These are phyloP conservation scores for Cheilosia soror DNA, from an alignment of 2,888 invertebrate genomes.

Conservation along the genomic window DNA sequence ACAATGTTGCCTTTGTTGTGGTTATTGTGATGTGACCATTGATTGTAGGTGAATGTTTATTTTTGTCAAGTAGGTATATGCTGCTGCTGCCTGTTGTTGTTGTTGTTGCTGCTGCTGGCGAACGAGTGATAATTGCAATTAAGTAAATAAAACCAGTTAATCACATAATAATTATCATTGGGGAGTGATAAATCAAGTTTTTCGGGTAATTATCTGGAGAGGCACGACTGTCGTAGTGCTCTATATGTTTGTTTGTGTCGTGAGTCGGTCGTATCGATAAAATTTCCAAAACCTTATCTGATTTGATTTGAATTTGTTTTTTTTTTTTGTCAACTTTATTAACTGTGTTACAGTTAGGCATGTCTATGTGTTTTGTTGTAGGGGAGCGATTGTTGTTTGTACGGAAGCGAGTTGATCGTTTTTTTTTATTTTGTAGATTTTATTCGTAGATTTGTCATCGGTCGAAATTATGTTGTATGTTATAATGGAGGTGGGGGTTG, in stretches of 20 bases:
- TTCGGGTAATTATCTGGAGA: conserved; percentile 63
- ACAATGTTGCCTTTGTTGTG: conserved; percentile 33
- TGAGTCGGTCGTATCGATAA: conserved; percentile 33
- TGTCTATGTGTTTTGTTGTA: not conserved
- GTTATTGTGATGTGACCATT: not conserved
- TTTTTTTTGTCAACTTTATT: conserved; percentile 10
- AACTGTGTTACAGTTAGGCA: conserved; percentile 34
- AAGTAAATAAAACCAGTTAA: conserved; percentile 72
- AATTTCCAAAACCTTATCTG: conserved; percentile 54
- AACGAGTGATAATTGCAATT: conserved; percentile 67
- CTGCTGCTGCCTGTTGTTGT: not conserved
- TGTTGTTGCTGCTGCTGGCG: conserved; percentile 25
- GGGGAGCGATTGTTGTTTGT: conserved; percentile 25
- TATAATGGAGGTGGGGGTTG: not conserved
- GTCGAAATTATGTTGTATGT: conserved; percentile 23
- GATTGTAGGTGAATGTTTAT: conserved; percentile 36
- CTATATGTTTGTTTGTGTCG: conserved; percentile 23
- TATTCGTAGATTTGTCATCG: conserved; percentile 40
- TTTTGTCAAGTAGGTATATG: conserved; percentile 11
- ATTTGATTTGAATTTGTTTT: conserved; percentile 50
- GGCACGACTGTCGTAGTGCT: conserved; percentile 44
- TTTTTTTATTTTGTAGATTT: not conserved
- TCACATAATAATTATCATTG: conserved; percentile 64
- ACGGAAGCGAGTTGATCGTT: conserved; percentile 21
- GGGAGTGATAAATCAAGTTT: conserved; percentile 71